Evolutionary conservation across 2,797 vertebrate genomes (phyloP).

Genomic region (Silurus lanzhouensis): DNA sequence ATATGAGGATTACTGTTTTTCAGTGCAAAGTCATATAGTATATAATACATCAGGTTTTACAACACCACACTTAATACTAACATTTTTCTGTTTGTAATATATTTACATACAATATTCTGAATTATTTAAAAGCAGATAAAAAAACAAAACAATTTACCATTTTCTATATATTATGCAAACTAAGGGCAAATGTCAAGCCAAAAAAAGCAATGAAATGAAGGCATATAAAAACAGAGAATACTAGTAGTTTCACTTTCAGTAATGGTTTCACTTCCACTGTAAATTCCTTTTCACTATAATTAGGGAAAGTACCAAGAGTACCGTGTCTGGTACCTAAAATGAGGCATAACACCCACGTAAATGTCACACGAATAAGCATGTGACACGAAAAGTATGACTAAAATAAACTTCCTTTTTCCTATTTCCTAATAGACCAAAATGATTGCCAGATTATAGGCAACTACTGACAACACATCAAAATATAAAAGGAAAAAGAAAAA

Average conservation of each 20-base stretch:
- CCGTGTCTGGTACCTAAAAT: not conserved
- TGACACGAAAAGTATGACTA: not conserved
- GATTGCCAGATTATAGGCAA: not conserved
- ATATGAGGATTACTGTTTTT: not conserved
- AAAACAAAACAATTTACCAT: not conserved
- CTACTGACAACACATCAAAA: not conserved
- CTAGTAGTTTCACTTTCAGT: conserved; percentile 51
- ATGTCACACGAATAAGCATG: not conserved
- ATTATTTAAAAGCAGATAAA: not conserved
- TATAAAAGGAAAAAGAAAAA: not conserved
- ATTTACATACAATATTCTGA: not conserved
- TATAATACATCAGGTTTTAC: not conserved
- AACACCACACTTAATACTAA: not conserved
- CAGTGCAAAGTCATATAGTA: not conserved
- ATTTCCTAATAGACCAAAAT: not conserved
- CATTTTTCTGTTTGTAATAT: not conserved
- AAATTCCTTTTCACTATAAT: conserved; percentile 5
- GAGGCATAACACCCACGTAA: not conserved
- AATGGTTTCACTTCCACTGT: not conserved
- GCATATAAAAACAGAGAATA: conserved; percentile 21
- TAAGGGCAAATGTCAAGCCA: not conserved
- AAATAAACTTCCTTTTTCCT: not conserved
- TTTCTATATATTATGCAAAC: not conserved
- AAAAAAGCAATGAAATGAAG: not conserved
- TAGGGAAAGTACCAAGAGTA: not conserved